Evolutionary conservation across 2,888 invertebrate species (phyloP), one percentile per base, ranked within the genome.

Genomic region (Lithophane ornitopus): DNA sequence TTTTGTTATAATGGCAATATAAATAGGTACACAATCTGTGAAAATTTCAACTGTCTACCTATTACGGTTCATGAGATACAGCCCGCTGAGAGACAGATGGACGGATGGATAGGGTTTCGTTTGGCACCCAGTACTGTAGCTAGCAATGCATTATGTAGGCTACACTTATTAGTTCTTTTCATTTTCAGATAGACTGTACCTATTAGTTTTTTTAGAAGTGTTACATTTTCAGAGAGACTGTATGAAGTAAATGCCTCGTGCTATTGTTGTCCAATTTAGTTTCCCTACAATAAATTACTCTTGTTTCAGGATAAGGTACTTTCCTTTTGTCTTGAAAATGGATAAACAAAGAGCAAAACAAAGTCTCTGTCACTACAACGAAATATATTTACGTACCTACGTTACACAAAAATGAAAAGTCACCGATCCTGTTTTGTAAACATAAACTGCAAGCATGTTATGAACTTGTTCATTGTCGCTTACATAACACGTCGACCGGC

Each of bases 401-500:
- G 7, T 22, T 62, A 62, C 12, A 54, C n/a, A 12, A 68, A 68
- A 49, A 73, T 16, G 9, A 49, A 67, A 63, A 61, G 65, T 41
- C 14, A 70, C 28, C 41, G 28, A n/a, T 67, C 49, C 58, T 70
- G 65, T 78, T 73, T 74, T 63, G 22, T 49, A 61, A 76, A 68
- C 70, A 68, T 46, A 56, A 75, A 65, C 22, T 6, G 63, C 63
- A 61, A 76, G 74, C 76, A 44, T 76, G n/a, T 67, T 68, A 56
- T 70, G 63, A 68, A 69, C 59, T 81, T 74, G 70, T 72, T 69
- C 68, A 74, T 52, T 77, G 74, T 80, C 34, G 61, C 77, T 87
- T 78, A 66, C 63, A 70, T 77, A 84, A 86, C 62, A 71, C 62
- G 44, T 59, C 46, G 78, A 72, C 71, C 49, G 63, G 69, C 14